Conservation (phyloP, 2,888 invertebrate genomes). For the Lagria hirta region DNA sequence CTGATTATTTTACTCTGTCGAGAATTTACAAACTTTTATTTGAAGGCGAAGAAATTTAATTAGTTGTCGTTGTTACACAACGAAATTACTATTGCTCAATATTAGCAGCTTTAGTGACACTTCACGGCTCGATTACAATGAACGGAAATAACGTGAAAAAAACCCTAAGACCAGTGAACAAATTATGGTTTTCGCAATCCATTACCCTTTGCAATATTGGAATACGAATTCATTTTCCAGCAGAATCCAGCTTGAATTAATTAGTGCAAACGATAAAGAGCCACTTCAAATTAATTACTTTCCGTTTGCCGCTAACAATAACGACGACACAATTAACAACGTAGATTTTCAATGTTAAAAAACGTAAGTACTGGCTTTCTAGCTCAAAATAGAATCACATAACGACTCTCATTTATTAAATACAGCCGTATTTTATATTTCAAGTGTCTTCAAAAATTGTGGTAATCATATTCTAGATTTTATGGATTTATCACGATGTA, state of each 20-base stretch:
- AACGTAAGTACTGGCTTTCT: too few species aligned
- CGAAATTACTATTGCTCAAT: neutral
- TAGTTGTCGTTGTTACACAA: too few species aligned
- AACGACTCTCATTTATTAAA: too few species aligned
- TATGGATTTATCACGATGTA: too few species aligned
- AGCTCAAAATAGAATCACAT: constrained; percentile 1
- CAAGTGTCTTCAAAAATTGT: too few species aligned
- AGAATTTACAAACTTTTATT: constrained; percentile 1
- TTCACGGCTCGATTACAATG: neutral
- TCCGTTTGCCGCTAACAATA: constrained; percentile 11
- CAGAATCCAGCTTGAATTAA: constrained; percentile 8
- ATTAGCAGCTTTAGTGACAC: neutral
- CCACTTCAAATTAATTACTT: constrained; percentile 17
- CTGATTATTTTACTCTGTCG: neutral
- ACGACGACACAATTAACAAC: constrained; percentile 12
- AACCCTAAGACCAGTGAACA: neutral
- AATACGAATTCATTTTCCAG: constrained; percentile 14
- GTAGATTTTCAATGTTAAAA: constrained; percentile 1
- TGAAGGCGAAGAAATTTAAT: too few species aligned
- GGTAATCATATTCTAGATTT: too few species aligned
- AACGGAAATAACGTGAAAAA: constrained; percentile 1
- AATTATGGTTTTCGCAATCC: constrained; percentile 5
- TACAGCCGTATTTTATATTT: too few species aligned
- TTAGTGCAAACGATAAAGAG: constrained; percentile 16
- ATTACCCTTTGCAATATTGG: neutral